Evolutionary conservation across 2,888 invertebrate species (phyloP).

Genomic region (Luffia ferchaultella): DNA sequence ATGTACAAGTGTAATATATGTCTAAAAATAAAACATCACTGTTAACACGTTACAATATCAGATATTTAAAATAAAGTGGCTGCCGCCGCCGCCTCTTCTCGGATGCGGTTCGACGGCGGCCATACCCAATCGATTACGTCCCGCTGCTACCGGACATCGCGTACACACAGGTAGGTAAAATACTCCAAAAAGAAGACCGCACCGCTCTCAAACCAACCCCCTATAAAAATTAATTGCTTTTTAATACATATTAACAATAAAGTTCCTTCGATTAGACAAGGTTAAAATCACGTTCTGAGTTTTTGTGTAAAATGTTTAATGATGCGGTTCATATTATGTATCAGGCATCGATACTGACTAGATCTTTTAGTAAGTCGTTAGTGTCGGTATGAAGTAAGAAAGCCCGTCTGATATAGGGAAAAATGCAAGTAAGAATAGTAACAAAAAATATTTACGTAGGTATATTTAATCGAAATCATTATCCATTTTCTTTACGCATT

Average conservation of each 20-base stretch:
- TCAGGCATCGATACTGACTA: too few species aligned
- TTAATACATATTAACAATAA: background rate
- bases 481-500: too few species aligned
- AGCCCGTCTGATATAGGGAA: too few species aligned
- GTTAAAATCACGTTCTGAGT: conserved; percentile 6
- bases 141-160: conserved; percentile 35
- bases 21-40: background rate
- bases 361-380: too few species aligned
- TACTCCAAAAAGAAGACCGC: background rate
- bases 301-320: conserved; percentile 13
- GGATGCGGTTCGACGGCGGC: background rate
- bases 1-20: background rate
- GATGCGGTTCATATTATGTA: too few species aligned
- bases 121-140: conserved; percentile 40
- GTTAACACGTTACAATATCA: background rate
- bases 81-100: background rate
- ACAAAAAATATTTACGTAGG: too few species aligned
- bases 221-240: background rate
- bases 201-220: background rate
- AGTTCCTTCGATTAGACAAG: background rate
- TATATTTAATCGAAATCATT: too few species aligned
- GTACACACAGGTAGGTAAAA: background rate
- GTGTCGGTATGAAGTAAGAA: too few species aligned
- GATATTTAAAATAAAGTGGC: too few species aligned
- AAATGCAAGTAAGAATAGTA: too few species aligned